These are phyloP conservation scores for Sebastes reedi DNA, from an alignment of 2,797 vertebrate species.

Conservation along the genomic window DNA sequence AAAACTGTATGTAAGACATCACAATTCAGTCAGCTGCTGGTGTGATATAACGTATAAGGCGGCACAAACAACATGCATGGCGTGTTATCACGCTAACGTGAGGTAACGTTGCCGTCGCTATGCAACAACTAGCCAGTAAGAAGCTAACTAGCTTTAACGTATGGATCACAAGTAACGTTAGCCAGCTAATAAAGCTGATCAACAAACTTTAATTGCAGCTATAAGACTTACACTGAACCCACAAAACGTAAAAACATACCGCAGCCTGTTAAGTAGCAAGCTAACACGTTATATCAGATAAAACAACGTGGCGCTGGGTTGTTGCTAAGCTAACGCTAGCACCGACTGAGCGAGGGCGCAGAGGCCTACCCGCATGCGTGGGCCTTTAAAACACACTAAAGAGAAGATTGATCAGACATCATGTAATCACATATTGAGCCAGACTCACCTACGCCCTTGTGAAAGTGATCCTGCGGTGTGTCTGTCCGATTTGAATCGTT, in stretches of 20 bases:
- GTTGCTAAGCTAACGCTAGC: conserved; percentile 53
- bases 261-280: fast-evolving
- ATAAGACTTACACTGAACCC: fast-evolving
- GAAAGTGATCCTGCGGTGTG: conserved; percentile 1
- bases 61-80: fast-evolving
- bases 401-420: fast-evolving
- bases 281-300: not conserved
- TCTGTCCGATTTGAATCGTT: not conserved
- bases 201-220: not conserved
- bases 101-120: not conserved
- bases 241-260: fast-evolving
- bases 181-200: not conserved
- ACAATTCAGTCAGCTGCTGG: not conserved
- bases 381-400: not conserved
- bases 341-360: not conserved
- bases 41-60: too few relatives aligned
- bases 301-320: conserved; percentile 8
- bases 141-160: not conserved
- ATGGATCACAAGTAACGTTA: not conserved
- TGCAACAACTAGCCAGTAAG: not conserved
- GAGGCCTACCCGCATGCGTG: conserved; percentile 36
- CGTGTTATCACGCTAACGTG: not conserved
- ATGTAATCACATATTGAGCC: fast-evolving
- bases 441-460: conserved; percentile 68
- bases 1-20: not conserved